phyloP scores from a whole-genome alignment of 2,888 invertebrate genomes.

The Microchrysa polita region DNA sequence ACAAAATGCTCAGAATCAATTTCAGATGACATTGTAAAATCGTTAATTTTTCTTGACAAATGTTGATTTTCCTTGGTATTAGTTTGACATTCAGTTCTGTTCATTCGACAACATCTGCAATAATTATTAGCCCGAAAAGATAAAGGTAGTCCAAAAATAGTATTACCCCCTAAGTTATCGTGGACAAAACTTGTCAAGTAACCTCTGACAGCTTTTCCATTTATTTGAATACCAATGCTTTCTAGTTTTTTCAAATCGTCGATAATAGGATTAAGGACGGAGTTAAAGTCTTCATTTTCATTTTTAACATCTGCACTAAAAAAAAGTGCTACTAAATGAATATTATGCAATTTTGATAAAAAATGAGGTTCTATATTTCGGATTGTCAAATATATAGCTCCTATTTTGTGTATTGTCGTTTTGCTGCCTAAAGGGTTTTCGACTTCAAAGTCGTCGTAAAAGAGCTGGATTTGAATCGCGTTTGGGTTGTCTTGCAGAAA shows the following conservation, averaged over 20 bases:
- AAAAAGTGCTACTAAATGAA: slow-evolving; percentile 30
- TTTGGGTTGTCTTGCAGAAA: not conserved
- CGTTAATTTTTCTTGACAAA: no score
- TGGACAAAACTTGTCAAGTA: not conserved
- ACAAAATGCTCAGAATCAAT: no score
- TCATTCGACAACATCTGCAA: slow-evolving; percentile 25
- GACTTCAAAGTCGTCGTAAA: slow-evolving; percentile 26
- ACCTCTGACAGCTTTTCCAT: slow-evolving; percentile 7
- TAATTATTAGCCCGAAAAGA: slow-evolving; percentile 31
- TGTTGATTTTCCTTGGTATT: no score
- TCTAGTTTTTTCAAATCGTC: slow-evolving; percentile 24
- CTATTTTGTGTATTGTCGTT: slow-evolving; percentile 27
- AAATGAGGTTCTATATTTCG: slow-evolving; percentile 3
- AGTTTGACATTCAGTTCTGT: not conserved
- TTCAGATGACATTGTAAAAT: no score
- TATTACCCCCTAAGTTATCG: slow-evolving; percentile 41
- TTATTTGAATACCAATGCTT: not conserved
- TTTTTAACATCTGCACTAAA: slow-evolving; percentile 33
- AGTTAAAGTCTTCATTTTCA: slow-evolving; percentile 12
- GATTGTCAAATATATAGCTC: slow-evolving; percentile 33
- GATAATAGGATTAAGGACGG: slow-evolving; percentile 12
- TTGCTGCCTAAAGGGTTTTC: slow-evolving; percentile 38
- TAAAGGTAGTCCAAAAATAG: slow-evolving; percentile 27
- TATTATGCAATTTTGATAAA: slow-evolving; percentile 11
- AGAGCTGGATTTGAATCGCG: not conserved